Base-by-base conservation (phyloP, 2,888 invertebrate species). In the Muschampia plurimacula region DNA sequence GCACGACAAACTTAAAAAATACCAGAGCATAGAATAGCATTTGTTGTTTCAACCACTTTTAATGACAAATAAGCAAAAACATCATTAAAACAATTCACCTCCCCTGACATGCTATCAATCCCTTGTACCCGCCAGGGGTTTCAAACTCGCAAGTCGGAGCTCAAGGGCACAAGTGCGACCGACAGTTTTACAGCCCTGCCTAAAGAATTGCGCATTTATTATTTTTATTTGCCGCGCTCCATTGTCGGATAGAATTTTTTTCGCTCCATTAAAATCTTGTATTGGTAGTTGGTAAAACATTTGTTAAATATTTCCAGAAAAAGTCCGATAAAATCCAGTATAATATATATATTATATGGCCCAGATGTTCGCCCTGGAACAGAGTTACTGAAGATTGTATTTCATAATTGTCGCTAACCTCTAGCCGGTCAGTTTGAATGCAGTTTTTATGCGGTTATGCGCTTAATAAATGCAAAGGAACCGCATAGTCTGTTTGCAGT, bases 171-270 rank as follows among this genome's bases (percentile, higher is more conserved):
- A 85, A 80, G 80, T 92, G 92, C 80, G 79, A 78, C 84, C 86
- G 93, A 92, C 93, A 92, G 87, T 87, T 93, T 93, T 90, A 93
- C 91, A 91, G 83, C 91, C 86, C 85, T 83, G 84, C 82, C 82
- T 92, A 93, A 93, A 91, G 89, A 89, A 93, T 92, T 84, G 92
- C 88, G 85, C 91, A 90, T 93, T 93, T 92, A 90, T 92, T 93
- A 92, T 93, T 88, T 93, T 93, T 93, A 93, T 93, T 88, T 85
- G 86, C 87, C 82, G 83, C 85, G 84, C 85, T 74, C 86, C 85
- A 87, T 88, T 90, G 88, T 88, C 79, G 79, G 79, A 77, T 72
- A 76, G 74, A 68, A 75, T 86, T 88, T 89, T 88, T 86, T 84
- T 62, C 85, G 88, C 80, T 84, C 79, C 79, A 80, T 77, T 86